These are phyloP conservation scores for Misgurnus mizolepis DNA, from an alignment of 2,113 vertebrate genomes.

Conservation along the genomic window DNA sequence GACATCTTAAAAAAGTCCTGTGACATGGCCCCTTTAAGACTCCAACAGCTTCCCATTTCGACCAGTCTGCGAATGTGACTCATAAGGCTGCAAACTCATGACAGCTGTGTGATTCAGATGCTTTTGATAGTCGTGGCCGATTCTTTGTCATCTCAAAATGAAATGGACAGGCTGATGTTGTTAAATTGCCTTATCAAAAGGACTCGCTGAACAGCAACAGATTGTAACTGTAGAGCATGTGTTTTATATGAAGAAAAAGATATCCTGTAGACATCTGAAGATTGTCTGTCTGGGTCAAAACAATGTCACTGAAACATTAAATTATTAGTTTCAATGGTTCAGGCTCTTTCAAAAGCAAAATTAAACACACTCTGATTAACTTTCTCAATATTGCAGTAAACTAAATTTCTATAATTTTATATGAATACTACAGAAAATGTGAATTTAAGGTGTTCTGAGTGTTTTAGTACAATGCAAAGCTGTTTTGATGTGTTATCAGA, in stretches of 20 bases:
- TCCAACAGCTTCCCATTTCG: constrained; percentile 22
- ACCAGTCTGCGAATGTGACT: constrained; percentile 24
- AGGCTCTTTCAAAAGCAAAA: too few relatives aligned
- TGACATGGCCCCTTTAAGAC: too few relatives aligned
- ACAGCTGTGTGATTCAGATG: constrained; percentile 35
- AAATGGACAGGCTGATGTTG: constrained; percentile 8
- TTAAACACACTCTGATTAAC: too few relatives aligned
- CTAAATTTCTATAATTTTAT: not conserved
- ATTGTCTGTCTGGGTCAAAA: not conserved
- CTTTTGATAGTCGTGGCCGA: constrained; percentile 16
- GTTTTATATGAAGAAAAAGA: not conserved
- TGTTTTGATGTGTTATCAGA: too few relatives aligned
- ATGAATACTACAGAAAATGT: not conserved
- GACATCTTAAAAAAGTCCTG: too few relatives aligned
- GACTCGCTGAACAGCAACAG: not conserved
- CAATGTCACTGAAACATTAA: too few relatives aligned
- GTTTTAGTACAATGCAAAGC: too few relatives aligned
- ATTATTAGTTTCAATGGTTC: too few relatives aligned
- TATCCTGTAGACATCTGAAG: not conserved
- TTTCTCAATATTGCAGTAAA: too few relatives aligned
- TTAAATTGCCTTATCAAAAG: constrained; percentile 36
- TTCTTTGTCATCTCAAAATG: constrained; percentile 15
- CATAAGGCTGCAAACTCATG: constrained; percentile 23
- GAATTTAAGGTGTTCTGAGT: not conserved
- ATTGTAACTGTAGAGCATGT: not conserved